Evolutionary conservation across 2,888 invertebrate species (phyloP).

Genomic region (Tethea ocularis): DNA sequence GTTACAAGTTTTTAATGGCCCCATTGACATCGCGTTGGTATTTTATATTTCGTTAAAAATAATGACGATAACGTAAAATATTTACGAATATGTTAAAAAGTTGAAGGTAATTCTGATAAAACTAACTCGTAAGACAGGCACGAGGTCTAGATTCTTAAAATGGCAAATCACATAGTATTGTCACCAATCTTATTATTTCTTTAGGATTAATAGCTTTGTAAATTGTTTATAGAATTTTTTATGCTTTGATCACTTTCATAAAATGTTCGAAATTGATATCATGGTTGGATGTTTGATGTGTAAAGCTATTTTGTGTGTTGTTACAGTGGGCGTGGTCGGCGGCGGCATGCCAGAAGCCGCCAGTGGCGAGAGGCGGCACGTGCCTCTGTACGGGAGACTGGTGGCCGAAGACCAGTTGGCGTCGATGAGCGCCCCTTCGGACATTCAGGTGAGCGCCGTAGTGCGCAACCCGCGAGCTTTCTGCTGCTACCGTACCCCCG

Average conservation of each 20-base stretch:
- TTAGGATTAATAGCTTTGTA: no score
- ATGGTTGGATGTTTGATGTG: not conserved
- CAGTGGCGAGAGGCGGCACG: slow-evolving; percentile 86
- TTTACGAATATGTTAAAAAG: not conserved
- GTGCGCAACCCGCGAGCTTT: slow-evolving; percentile 82
- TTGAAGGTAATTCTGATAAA: not conserved
- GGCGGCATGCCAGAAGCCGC: slow-evolving; percentile 76
- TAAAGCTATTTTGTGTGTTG: slow-evolving; percentile 31
- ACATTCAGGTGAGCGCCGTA: slow-evolving; percentile 85
- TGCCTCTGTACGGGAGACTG: slow-evolving; percentile 94
- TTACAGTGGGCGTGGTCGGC: slow-evolving; percentile 79
- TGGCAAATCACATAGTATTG: no score
- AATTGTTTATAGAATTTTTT: no score
- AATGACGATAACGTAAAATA: not conserved
- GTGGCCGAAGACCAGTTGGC: slow-evolving; percentile 94
- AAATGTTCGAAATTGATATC: not conserved
- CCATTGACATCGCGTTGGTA: not conserved
- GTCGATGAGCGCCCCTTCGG: slow-evolving; percentile 85
- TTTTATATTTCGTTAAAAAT: not conserved
- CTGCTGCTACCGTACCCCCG: slow-evolving; percentile 77
- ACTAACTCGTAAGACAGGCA: no score
- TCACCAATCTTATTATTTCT: no score
- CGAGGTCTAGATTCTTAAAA: no score
- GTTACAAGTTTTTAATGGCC: slow-evolving; percentile 6
- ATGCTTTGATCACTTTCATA: no score